phyloP scores from a whole-genome alignment of 2,888 invertebrate species.

The Thelaira solivaga region DNA sequence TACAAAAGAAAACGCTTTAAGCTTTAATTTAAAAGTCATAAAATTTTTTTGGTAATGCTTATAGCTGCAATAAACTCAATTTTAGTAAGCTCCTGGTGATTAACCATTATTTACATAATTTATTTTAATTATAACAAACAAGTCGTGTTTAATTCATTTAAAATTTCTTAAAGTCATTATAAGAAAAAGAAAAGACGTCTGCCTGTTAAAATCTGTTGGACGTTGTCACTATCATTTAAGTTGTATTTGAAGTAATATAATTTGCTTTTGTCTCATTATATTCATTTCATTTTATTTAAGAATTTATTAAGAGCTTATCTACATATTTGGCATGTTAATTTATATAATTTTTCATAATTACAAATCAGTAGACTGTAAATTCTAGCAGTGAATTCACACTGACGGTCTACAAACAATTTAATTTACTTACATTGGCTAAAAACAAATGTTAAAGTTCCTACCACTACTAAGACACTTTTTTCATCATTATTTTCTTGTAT shows the following conservation, averaged over 20 bases:
- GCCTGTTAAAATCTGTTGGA: not conserved
- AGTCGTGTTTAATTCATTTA: conserved; percentile 24
- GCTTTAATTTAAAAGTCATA: too few relatives aligned
- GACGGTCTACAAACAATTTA: not conserved
- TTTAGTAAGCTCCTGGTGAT: too few relatives aligned
- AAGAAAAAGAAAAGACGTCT: not conserved
- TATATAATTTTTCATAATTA: conserved; percentile 53
- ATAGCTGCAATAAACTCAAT: too few relatives aligned
- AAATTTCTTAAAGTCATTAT: not conserved
- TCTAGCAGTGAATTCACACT: not conserved
- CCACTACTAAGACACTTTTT: conserved; percentile 2
- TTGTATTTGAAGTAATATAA: conserved; percentile 1
- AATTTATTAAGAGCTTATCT: conserved; percentile 55
- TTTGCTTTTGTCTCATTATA: conserved; percentile 11
- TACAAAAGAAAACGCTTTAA: too few relatives aligned
- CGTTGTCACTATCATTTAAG: not conserved
- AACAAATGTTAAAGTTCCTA: not conserved
- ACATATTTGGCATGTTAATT: conserved; percentile 49
- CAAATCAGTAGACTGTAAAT: conserved; percentile 36
- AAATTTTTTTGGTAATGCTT: too few relatives aligned
- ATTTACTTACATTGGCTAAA: not conserved
- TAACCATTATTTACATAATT: conserved; percentile 6
- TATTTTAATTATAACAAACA: not conserved
- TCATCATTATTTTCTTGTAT: not conserved
- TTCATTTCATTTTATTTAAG: conserved; percentile 40